Evolutionary conservation across 2,797 vertebrate species (phyloP), one percentile per base, ranked within the genome.

Genomic region (Percopsis omiscomaycus): DNA sequence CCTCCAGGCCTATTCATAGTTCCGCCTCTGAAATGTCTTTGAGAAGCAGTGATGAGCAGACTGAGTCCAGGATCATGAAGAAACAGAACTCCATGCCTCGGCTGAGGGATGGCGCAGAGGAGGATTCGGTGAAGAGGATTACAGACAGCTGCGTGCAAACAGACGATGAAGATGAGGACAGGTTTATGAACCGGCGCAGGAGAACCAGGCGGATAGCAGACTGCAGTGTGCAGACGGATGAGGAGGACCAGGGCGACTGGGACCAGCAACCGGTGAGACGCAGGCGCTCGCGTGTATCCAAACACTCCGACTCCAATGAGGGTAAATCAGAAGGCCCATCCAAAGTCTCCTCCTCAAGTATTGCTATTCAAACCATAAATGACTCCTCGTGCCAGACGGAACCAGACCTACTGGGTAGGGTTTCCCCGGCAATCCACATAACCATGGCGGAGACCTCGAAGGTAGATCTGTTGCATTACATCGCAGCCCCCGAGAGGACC

Each of bases 11-110:
- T 2, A 95, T 99, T 78, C 94, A 96, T 59, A 98, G 92, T 81
- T 98, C 98, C 0, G 93, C 94, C 61, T 99, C 98, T 0, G 98
- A 99, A 86, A 96, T 98, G 94, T 98, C 97, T 0, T 89, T 99
- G 73, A 96, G 94, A 85, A 96, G 83, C 80, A 92, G 81, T 0
- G 97, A 98, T 60, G 97, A 97, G 70, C 90, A 92, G 3, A 91
- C 92, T 84, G 95, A 96, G 77, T 80, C 91, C 0, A 91, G 94
- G 44, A 82, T 90, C 51, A 96, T 99, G 82, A 97, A 95, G 88
- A 99, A 99, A 72, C 94, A 96, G 71, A 98, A 98, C 82, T 99
- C 97, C 0, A 97, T 99, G 97, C 97, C 97, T 0, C 95, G 97
- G 44, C 90, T 99, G 45, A 93, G 95, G 65, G 96, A 98, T 2